Conservation (phyloP, 2,888 invertebrate species). For the Camponotus fellah region DNA sequence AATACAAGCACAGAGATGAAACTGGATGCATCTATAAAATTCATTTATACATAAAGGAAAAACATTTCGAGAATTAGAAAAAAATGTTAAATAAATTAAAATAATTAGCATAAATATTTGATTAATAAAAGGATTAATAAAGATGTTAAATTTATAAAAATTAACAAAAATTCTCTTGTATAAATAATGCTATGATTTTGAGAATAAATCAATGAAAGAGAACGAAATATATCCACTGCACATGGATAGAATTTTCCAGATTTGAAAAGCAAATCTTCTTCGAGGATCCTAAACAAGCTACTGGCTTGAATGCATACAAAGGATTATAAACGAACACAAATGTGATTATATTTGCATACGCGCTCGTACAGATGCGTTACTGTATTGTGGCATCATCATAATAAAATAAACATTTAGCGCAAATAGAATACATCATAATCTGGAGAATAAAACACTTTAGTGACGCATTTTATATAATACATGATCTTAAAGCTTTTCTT, state of each 20-base stretch:
- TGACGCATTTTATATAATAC: background rate
- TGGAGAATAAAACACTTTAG: constrained; percentile 4
- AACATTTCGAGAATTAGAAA: background rate
- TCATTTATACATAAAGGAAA: background rate
- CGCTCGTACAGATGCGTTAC: background rate
- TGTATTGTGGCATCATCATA: constrained; percentile 2
- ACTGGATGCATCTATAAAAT: constrained; percentile 5
- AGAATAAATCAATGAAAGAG: constrained; percentile 8
- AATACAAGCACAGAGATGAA: constrained; percentile 10
- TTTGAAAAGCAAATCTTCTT: constrained; percentile 20
- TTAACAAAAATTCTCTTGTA: background rate
- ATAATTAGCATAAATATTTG: background rate
- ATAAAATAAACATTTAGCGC: constrained; percentile 27
- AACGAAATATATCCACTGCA: background rate
- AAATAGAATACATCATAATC: constrained; percentile 17
- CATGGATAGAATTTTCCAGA: constrained; percentile 6
- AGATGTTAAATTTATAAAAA: background rate
- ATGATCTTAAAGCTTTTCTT: background rate
- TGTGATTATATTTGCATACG: constrained; percentile 34
- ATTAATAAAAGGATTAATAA: background rate
- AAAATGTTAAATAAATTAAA: background rate
- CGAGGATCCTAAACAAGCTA: constrained; percentile 28
- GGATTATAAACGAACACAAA: constrained; percentile 37
- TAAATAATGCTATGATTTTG: background rate
- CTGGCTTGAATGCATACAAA: constrained; percentile 29